phyloP scores from a whole-genome alignment of 2,888 invertebrate species.

The Aricia artaxerxes region DNA sequence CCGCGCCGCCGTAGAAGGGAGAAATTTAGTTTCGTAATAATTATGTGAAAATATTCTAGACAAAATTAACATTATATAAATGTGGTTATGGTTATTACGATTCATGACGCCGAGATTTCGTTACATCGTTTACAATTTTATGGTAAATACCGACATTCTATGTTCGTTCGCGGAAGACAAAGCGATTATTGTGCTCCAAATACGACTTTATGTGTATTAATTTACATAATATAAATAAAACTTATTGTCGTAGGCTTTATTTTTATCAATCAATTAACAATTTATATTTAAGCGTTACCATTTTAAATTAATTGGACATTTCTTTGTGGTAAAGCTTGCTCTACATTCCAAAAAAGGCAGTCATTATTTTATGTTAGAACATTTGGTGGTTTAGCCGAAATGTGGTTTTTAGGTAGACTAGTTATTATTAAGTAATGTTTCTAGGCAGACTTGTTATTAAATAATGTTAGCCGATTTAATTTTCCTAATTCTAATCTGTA shows the following conservation, averaged over 20 bases:
- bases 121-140: constrained; percentile 29
- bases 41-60: constrained; percentile 33
- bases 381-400: not conserved
- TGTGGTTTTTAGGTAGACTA: not conserved
- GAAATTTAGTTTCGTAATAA: constrained; percentile 37
- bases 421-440: not conserved
- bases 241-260: not conserved
- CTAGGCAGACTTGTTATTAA: not conserved
- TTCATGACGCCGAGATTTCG: constrained; percentile 25
- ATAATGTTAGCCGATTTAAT: not conserved
- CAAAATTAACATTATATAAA: constrained; percentile 35
- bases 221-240: not conserved
- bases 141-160: constrained; percentile 16
- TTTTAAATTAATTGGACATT: not conserved
- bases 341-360: constrained; percentile 5
- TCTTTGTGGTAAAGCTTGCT: constrained; percentile 13
- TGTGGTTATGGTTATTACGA: constrained; percentile 30
- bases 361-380: not conserved
- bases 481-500: too few relatives aligned
- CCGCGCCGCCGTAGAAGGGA: constrained; percentile 35
- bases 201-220: not conserved
- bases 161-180: not conserved
- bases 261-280: not conserved
- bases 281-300: not conserved
- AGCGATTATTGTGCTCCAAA: not conserved